These are phyloP conservation scores for Pteropus alecto DNA, from an alignment of 2,113 vertebrate species.

Conservation along the genomic window DNA sequence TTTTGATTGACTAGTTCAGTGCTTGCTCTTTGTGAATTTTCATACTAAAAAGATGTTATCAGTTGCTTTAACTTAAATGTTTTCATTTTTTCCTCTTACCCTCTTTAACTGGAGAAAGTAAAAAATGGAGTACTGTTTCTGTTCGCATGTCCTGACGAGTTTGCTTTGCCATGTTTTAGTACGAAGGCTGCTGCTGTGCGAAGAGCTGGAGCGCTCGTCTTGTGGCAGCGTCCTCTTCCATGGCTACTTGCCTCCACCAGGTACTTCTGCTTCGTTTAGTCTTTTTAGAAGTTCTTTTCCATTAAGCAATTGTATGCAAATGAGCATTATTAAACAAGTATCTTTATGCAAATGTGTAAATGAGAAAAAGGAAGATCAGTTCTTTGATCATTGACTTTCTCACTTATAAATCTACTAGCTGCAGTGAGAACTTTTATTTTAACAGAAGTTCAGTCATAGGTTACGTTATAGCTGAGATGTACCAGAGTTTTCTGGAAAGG, in stretches of 20 bases:
- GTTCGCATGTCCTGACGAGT: slow-evolving; percentile 50
- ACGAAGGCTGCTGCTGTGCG: slow-evolving; percentile 93
- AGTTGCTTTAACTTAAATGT: not conserved
- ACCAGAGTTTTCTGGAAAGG: not conserved
- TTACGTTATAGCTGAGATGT: not conserved
- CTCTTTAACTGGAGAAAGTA: slow-evolving; percentile 14
- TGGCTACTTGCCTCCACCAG: slow-evolving; percentile 97
- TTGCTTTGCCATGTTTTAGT: slow-evolving; percentile 82
- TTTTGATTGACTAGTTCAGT: not conserved
- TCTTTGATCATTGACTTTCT: not conserved
- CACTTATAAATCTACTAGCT: not conserved
- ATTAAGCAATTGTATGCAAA: too few relatives aligned
- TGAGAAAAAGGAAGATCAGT: not conserved
- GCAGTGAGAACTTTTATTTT: not conserved
- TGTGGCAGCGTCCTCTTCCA: slow-evolving; percentile 99
- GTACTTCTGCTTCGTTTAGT: slow-evolving; percentile 71
- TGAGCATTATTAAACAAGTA: not conserved
- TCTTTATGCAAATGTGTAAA: not conserved
- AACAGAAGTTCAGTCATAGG: not conserved
- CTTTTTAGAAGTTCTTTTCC: not conserved
- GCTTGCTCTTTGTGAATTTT: not conserved
- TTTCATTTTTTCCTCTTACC: not conserved
- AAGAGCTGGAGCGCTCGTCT: slow-evolving; percentile 97
- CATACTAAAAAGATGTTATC: not conserved
- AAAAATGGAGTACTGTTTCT: not conserved